A percentile compares a stretch with the other conserved stretches of the same genome.
These are phyloP conservation scores for Hoplostethus atlanticus DNA, from an alignment of 2,797 vertebrate genomes.

Conservation along the genomic window DNA sequence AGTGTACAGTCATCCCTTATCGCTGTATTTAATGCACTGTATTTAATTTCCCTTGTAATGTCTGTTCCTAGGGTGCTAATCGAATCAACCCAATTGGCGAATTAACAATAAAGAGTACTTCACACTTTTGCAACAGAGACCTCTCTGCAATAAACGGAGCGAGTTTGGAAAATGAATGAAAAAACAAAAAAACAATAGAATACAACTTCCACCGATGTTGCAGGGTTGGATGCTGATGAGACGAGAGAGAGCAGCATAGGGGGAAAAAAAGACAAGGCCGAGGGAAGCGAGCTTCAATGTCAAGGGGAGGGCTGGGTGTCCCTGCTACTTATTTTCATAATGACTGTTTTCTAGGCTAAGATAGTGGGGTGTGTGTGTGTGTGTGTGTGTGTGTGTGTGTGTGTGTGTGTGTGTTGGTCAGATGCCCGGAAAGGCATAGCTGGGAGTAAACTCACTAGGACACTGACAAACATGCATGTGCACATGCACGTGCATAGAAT, in stretches of 20 bases:
- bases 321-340: slow-evolving; percentile 2
- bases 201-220: neutral
- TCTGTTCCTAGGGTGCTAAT: slow-evolving; percentile 16
- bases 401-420: neutral
- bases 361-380: slow-evolving; percentile 10
- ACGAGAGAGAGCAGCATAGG: neutral
- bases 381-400: slow-evolving; percentile 20
- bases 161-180: slow-evolving; percentile 17
- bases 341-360: slow-evolving; percentile 29
- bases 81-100: slow-evolving; percentile 25
- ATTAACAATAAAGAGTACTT: slow-evolving; percentile 25
- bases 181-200: neutral
- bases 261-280: slow-evolving; percentile 6
- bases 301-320: slow-evolving; percentile 1
- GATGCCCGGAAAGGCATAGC: neutral
- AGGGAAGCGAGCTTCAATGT: slow-evolving; percentile 10
- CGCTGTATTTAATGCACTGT: slow-evolving; percentile 32
- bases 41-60: slow-evolving; percentile 9
- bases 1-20: slow-evolving; percentile 49
- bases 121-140: slow-evolving; percentile 14
- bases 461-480: neutral
- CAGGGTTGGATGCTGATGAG: neutral
- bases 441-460: neutral
- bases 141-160: slow-evolving; percentile 22
- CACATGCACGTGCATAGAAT: neutral